Conservation (phyloP, 2,113 vertebrate genomes). For the Cepphus grylle region DNA sequence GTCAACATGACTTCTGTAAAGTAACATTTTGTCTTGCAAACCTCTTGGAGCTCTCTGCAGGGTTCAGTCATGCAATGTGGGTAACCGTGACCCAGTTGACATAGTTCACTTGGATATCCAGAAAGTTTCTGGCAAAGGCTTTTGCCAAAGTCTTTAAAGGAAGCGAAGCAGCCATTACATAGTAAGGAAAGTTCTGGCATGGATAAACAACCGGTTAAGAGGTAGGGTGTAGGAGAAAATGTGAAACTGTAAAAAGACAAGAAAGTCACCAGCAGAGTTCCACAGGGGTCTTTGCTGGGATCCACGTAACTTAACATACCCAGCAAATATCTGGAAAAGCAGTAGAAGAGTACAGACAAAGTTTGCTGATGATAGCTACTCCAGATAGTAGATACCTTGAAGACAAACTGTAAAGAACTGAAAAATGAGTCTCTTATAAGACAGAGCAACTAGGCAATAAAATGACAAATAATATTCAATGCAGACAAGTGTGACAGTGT, state of each 20-base stretch:
- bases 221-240: not conserved
- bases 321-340: not conserved
- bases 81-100: not conserved
- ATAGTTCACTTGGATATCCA: not conserved
- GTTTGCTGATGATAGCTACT: not conserved
- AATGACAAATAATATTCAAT: not conserved
- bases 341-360: not conserved
- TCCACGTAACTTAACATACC: not conserved
- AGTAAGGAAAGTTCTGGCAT: not conserved
- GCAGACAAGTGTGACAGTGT: not conserved
- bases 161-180: not conserved
- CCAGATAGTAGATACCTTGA: not conserved
- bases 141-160: not conserved
- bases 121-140: not conserved
- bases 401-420: not conserved
- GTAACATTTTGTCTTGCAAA: not conserved
- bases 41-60: not conserved
- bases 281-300: not conserved
- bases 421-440: not conserved
- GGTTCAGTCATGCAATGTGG: not conserved
- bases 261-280: not conserved
- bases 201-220: not conserved
- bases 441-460: not conserved
- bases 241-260: not conserved
- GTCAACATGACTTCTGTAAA: not conserved